Percentiles rank a stretch among this genome's conserved stretches.
These are phyloP conservation scores for Luffia ferchaultella DNA, from an alignment of 2,888 invertebrate genomes.

Conservation along the genomic window DNA sequence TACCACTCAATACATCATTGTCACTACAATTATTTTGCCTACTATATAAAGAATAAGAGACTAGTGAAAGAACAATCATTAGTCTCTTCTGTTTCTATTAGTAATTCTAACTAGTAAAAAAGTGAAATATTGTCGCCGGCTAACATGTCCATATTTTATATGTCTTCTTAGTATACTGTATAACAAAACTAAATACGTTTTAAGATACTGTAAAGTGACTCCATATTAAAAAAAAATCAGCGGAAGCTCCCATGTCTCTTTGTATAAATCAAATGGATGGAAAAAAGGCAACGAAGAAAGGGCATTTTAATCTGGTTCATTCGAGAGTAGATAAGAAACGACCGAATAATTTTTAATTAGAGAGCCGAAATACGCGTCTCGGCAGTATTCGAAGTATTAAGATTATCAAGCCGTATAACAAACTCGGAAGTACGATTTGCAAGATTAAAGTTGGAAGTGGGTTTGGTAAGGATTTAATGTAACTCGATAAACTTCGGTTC, in stretches of 20 bases:
- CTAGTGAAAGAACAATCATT: not conserved
- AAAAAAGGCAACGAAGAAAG: not conserved
- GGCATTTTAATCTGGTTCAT: not conserved
- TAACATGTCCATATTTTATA: not conserved
- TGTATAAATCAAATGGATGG: not conserved
- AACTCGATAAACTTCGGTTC: not conserved
- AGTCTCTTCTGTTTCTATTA: not conserved
- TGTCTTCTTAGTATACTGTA: not conserved
- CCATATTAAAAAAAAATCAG: not conserved
- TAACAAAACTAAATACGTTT: no score
- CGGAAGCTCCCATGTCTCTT: not conserved
- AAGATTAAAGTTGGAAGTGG: not conserved
- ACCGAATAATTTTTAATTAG: not conserved
- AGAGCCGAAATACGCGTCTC: not conserved
- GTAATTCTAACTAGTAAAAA: not conserved
- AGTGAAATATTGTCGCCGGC: not conserved
- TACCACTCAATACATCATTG: no score
- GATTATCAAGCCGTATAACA: not conserved
- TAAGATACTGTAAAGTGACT: no score
- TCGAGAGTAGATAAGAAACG: not conserved
- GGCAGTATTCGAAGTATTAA: not conserved
- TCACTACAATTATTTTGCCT: no score
- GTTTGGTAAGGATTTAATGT: not conserved
- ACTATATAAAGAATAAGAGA: no score
- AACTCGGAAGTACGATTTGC: not conserved